Conservation (phyloP, 2,888 invertebrate species). For the Drosophila imparisetae region DNA sequence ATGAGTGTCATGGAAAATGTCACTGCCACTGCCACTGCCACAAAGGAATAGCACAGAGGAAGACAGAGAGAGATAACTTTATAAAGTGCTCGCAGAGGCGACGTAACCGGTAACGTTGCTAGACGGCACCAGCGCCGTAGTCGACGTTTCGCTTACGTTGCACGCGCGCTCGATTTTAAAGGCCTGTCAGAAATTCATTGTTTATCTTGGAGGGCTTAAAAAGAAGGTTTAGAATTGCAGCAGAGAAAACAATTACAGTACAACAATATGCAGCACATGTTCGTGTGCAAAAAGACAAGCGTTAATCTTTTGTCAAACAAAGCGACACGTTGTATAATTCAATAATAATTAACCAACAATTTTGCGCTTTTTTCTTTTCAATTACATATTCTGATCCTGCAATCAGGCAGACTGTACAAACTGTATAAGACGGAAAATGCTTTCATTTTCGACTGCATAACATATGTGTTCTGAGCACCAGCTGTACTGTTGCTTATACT, state of each 20-base stretch:
- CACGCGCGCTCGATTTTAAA: conserved; percentile 18
- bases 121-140: conserved; percentile 1
- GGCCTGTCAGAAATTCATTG: conserved; percentile 9
- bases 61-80: neutral
- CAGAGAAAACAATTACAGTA: conserved; percentile 10
- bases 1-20: conserved; percentile 12
- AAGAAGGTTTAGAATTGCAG: conserved; percentile 6
- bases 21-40: conserved; percentile 4
- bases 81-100: conserved; percentile 1
- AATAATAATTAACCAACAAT: conserved; percentile 36
- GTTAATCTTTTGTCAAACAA: conserved; percentile 40
- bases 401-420: conserved; percentile 8
- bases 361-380: conserved; percentile 25
- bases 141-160: conserved; percentile 35
- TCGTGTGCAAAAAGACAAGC: conserved; percentile 28
- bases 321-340: conserved; percentile 34
- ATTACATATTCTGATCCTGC: conserved; percentile 11
- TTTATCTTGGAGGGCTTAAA: conserved; percentile 22
- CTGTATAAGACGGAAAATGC: neutral
- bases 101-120: conserved; percentile 35
- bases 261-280: conserved; percentile 25
- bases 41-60: neutral
- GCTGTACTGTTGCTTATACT: conserved; percentile 6
- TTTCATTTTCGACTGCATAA: conserved; percentile 54
- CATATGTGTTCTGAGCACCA: conserved; percentile 35